These are phyloP conservation scores for Dicaeum eximium DNA, from an alignment of 2,113 vertebrate species.

Conservation along the genomic window DNA sequence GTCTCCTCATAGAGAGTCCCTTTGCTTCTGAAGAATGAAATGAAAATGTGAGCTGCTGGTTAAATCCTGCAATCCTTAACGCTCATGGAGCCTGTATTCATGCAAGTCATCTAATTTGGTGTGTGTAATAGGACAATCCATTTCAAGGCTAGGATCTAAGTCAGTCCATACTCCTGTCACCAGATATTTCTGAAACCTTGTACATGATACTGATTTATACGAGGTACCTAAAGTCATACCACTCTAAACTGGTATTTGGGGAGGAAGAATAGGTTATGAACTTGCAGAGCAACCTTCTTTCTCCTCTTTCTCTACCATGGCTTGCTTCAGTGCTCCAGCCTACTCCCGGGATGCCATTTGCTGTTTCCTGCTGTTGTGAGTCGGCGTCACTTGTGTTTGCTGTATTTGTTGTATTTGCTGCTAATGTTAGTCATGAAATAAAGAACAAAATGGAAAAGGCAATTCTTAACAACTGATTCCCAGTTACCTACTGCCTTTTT, in stretches of 20 bases:
- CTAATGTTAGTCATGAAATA: background rate
- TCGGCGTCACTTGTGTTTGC: background rate
- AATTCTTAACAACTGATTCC: background rate
- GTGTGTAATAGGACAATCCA: background rate
- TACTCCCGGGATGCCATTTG: background rate
- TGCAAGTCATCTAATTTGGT: background rate
- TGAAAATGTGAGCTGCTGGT: background rate
- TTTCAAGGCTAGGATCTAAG: background rate
- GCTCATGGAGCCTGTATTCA: background rate
- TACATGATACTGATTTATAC: background rate
- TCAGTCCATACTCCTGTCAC: background rate
- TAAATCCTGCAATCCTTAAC: background rate
- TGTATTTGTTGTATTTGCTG: background rate
- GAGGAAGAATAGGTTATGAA: background rate
- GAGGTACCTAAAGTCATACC: background rate
- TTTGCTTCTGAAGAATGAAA: background rate
- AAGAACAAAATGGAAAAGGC: background rate
- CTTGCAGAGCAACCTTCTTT: background rate
- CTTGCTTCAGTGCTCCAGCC: background rate
- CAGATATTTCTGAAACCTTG: background rate
- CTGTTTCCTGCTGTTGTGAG: background rate
- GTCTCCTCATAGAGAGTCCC: background rate
- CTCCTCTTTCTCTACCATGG: background rate
- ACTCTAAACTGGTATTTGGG: background rate
- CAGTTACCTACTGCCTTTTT: background rate